A percentile compares a stretch with the other conserved stretches of the same genome.
Evolutionary conservation across 2,113 vertebrate species (phyloP).

Genomic region (Hippopotamus amphibius): DNA sequence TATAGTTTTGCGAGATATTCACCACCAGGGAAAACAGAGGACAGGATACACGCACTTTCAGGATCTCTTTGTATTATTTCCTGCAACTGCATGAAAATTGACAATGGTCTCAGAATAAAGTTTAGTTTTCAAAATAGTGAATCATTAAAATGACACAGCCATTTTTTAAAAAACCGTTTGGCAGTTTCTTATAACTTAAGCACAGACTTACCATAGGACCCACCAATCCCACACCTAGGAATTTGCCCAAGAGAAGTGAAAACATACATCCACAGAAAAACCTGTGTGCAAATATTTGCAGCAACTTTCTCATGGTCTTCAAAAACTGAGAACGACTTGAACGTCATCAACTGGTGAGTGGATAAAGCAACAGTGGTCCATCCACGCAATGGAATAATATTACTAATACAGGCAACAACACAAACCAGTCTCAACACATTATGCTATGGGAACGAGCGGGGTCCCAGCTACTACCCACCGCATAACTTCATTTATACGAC

Average conservation of each 20-base stretch:
- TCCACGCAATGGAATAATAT: neutral
- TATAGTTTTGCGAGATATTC: neutral
- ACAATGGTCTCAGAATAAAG: neutral
- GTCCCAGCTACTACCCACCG: neutral
- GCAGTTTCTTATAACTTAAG: neutral
- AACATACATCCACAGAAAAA: neutral
- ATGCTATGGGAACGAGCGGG: neutral
- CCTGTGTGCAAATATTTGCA: no score
- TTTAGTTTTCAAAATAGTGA: neutral
- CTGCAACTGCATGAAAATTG: neutral
- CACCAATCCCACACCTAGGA: neutral
- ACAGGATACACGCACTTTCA: neutral
- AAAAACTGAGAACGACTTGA: neutral
- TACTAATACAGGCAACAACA: rapidly evolving
- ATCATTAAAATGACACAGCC: neutral
- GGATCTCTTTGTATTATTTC: neutral
- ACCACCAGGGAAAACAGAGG: neutral
- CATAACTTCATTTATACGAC: neutral
- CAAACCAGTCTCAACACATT: neutral
- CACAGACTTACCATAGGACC: neutral
- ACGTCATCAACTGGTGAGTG: neutral
- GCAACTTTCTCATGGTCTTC: neutral
- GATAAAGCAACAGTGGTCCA: neutral
- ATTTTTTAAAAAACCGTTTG: neutral
- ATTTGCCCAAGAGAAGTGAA: neutral